phyloP scores from a whole-genome alignment of 2,113 vertebrate species.

The Hypocryptadius cinnamomeus region DNA sequence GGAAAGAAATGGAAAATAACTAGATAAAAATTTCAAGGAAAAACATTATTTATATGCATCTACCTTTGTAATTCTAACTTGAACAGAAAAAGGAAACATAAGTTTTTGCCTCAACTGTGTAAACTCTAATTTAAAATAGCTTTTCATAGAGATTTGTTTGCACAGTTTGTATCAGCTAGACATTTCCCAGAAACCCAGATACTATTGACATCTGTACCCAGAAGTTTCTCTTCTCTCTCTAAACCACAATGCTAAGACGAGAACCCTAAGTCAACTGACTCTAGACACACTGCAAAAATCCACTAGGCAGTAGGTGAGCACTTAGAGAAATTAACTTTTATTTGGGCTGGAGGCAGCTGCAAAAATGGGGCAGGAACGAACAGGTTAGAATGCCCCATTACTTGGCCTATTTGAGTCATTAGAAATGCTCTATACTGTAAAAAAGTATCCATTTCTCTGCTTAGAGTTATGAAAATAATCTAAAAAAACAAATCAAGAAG shows the following conservation, averaged over 20 bases:
- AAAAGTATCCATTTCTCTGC: neutral
- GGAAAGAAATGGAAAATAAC: slow-evolving; percentile 22
- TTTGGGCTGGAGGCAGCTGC: neutral
- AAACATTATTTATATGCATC: neutral
- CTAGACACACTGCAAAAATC: neutral
- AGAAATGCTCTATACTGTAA: neutral
- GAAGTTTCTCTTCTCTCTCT: neutral
- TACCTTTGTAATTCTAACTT: neutral
- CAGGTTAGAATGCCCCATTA: neutral
- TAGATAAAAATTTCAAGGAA: neutral
- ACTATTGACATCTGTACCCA: neutral
- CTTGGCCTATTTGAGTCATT: neutral
- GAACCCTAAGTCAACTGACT: neutral
- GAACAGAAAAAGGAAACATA: neutral
- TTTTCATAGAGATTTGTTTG: neutral
- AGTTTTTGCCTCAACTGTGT: neutral
- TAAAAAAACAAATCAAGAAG: neutral
- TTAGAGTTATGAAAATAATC: neutral
- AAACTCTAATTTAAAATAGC: neutral
- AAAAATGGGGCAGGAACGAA: neutral
- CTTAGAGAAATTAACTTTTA: neutral
- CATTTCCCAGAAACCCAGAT: neutral
- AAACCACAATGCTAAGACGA: neutral
- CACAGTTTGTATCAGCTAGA: neutral
- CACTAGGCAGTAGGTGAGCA: neutral